A percentile compares a stretch with the other conserved stretches of the same genome.
Conservation (phyloP, 1,140 invertebrate genomes). For the Euura lappo region DNA sequence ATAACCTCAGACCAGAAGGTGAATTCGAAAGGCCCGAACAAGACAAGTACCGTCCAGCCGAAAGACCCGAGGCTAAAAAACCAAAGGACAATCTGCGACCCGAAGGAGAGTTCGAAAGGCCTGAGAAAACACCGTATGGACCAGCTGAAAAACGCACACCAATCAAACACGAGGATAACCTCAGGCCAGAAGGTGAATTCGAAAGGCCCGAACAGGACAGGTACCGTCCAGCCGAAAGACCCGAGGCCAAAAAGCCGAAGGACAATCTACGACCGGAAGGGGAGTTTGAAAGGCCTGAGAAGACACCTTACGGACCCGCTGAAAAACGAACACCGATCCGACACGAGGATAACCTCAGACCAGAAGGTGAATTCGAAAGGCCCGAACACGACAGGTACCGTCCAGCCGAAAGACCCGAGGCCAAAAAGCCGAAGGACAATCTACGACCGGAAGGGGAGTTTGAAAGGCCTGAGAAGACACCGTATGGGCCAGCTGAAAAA, state of each 20-base stretch:
- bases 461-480: conserved; percentile 53
- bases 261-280: too few species aligned
- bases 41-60: conserved; percentile 24
- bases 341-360: too few species aligned
- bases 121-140: conserved; percentile 45
- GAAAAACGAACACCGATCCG: too few species aligned
- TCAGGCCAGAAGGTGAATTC: too few species aligned
- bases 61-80: conserved; percentile 23
- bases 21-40: conserved; percentile 57
- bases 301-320: too few species aligned
- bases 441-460: conserved; percentile 69
- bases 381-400: too few species aligned
- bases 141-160: conserved; percentile 52
- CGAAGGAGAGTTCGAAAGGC: conserved; percentile 67
- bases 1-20: too few species aligned
- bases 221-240: too few species aligned
- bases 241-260: too few species aligned
- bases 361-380: too few species aligned
- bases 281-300: too few species aligned
- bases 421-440: conserved; percentile 64
- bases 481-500: conserved; percentile 36
- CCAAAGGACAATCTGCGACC: conserved; percentile 57
- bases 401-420: conserved; percentile 57
- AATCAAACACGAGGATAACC: conserved; percentile 53
- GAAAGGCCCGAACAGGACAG: too few species aligned